phyloP scores from a whole-genome alignment of 2,888 invertebrate genomes.

The Globia sparganii region DNA sequence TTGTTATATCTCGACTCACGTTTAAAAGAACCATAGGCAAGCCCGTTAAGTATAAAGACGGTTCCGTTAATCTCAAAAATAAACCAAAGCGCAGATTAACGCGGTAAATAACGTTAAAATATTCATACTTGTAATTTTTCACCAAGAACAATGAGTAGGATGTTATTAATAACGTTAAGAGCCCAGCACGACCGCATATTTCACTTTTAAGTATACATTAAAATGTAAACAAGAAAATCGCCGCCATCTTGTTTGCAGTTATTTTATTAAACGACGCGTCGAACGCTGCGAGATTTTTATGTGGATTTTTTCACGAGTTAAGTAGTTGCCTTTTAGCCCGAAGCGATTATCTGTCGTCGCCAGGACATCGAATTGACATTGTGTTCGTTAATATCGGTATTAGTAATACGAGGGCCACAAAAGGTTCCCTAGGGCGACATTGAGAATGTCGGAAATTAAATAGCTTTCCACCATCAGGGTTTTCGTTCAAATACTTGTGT shows the following conservation, averaged over 20 bases:
- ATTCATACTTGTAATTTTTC: slow-evolving; percentile 65
- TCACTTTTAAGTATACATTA: slow-evolving; percentile 82
- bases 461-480: slow-evolving; percentile 18
- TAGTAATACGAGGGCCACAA: slow-evolving; percentile 30
- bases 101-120: slow-evolving; percentile 24
- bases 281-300: slow-evolving; percentile 65
- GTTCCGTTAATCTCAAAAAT: neutral
- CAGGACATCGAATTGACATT: slow-evolving; percentile 33
- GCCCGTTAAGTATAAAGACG: too few relatives aligned
- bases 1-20: too few relatives aligned
- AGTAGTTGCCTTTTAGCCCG: slow-evolving; percentile 37
- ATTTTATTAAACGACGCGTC: slow-evolving; percentile 78
- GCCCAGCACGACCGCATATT: slow-evolving; percentile 77
- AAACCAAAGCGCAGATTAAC: slow-evolving; percentile 21
- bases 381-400: slow-evolving; percentile 45
- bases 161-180: slow-evolving; percentile 75
- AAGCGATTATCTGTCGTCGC: slow-evolving; percentile 39
- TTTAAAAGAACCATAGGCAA: neutral
- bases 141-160: slow-evolving; percentile 70
- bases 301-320: slow-evolving; percentile 56
- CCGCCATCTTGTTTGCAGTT: slow-evolving; percentile 77
- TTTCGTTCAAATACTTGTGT: slow-evolving; percentile 4
- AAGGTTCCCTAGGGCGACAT: slow-evolving; percentile 27
- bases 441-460: slow-evolving; percentile 45
- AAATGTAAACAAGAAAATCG: slow-evolving; percentile 81